Evolutionary conservation across 2,113 vertebrate species (phyloP), one percentile per base, ranked within the genome.

Genomic region (Numida meleagris): DNA sequence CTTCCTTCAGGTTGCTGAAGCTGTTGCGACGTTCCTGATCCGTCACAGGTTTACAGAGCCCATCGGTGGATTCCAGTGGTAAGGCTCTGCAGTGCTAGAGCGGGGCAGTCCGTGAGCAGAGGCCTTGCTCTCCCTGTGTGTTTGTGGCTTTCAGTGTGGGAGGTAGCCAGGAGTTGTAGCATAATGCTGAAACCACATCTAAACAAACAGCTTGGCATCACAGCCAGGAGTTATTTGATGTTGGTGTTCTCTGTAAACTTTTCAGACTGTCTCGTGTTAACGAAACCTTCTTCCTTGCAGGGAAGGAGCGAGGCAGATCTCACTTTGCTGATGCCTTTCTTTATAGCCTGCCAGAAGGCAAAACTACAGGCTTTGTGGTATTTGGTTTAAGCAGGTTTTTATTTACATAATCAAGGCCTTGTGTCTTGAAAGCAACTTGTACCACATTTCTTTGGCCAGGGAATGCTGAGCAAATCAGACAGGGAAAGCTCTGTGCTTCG

Each of bases 21-120:
- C 99, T 79, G 96, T 99, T 82, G 99, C 99, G 4, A 98, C 98
- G 45, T 99, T 99, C 96, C 98, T 99, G 98, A 98, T 99, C 89
- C 99, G 99, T 91, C 98, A 99, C 97, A 99, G 98, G 97, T 99
- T 99, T 98, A 98, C 99, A 82, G 99, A 99, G 92, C 98, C 99
- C 95, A 98, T 99, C 15, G 99, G 99, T 81, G 99, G 98, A 97
- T 99, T 98, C 95, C 98, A 99, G 94, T 99, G 99, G 99, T 99
- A 97, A 99, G 99, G 62, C 53, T 77, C 23, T 10, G 4, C 0
- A 68, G 50, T 4, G 31, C 8, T 88, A 8, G 21, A 34, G 38
- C 68, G 46, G 51, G 7, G 48, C 57, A 15, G 34, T 7, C 55
- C 58, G 46, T 31, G 19, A 61, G 15, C 76, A 63, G 31, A 42